phyloP scores from a whole-genome alignment of 2,888 invertebrate genomes.

The Notodonta ziczac region DNA sequence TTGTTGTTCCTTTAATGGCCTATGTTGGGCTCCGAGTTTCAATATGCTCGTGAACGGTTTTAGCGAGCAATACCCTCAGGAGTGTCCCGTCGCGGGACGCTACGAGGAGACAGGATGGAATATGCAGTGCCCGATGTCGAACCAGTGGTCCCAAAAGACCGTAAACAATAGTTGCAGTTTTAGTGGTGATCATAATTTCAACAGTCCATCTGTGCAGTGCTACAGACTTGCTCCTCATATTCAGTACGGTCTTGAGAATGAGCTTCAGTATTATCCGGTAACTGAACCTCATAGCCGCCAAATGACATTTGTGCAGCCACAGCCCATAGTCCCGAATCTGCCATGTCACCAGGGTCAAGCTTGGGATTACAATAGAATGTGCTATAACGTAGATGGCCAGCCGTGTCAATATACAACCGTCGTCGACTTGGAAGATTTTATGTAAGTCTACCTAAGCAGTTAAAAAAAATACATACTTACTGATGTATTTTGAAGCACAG shows the following conservation, averaged over 20 bases:
- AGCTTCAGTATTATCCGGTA: constrained; percentile 47
- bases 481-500: background rate
- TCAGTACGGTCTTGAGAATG: constrained; percentile 44
- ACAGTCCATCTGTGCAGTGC: constrained; percentile 60
- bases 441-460: constrained; percentile 86
- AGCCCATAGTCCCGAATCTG: constrained; percentile 54
- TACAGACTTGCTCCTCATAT: constrained; percentile 49
- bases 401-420: constrained; percentile 87
- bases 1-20: constrained; percentile 39
- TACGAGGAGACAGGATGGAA: constrained; percentile 64
- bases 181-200: constrained; percentile 49
- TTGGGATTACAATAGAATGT: constrained; percentile 87
- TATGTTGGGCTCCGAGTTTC: constrained; percentile 41
- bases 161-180: constrained; percentile 50
- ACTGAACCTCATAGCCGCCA: constrained; percentile 47
- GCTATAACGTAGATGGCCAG: constrained; percentile 87
- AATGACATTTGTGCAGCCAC: constrained; percentile 43
- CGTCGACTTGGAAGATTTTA: constrained; percentile 90
- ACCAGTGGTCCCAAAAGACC: constrained; percentile 61
- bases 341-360: constrained; percentile 80
- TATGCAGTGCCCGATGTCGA: constrained; percentile 63
- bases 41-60: constrained; percentile 65
- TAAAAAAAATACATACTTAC: too few species aligned
- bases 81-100: constrained; percentile 59
- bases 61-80: constrained; percentile 51